Conservation (phyloP, 2,888 invertebrate species). For the Argyra leucocephala region DNA sequence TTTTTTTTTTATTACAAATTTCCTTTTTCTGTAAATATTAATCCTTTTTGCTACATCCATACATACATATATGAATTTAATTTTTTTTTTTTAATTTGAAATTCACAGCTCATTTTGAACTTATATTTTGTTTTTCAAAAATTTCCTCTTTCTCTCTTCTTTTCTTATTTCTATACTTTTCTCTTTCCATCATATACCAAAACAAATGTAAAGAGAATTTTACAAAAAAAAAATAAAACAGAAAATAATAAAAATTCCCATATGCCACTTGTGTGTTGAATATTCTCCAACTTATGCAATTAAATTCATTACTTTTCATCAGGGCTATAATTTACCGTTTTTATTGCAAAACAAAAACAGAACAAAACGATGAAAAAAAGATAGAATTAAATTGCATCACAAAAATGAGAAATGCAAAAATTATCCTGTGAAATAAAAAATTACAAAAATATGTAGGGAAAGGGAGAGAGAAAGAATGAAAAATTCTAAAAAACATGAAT, state of each 20-base stretch:
- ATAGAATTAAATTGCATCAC: neutral
- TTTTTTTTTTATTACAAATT: too few relatives aligned
- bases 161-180: neutral
- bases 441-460: neutral
- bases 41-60: too few relatives aligned
- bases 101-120: too few relatives aligned
- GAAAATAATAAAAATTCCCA: neutral
- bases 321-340: neutral
- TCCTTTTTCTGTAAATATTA: too few relatives aligned
- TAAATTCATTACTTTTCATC: conserved; percentile 1
- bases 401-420: neutral
- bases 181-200: neutral
- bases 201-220: neutral
- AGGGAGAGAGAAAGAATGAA: neutral
- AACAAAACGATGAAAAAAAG: neutral
- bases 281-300: neutral
- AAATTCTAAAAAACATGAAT: neutral
- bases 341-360: neutral
- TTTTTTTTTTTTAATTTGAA: too few relatives aligned
- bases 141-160: neutral
- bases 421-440: neutral
- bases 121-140: too few relatives aligned
- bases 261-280: neutral
- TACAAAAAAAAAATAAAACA: neutral
- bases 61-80: too few relatives aligned